Evolutionary conservation across 1,140 invertebrate species (phyloP).

Genomic region (Hycleus phaleratus): DNA sequence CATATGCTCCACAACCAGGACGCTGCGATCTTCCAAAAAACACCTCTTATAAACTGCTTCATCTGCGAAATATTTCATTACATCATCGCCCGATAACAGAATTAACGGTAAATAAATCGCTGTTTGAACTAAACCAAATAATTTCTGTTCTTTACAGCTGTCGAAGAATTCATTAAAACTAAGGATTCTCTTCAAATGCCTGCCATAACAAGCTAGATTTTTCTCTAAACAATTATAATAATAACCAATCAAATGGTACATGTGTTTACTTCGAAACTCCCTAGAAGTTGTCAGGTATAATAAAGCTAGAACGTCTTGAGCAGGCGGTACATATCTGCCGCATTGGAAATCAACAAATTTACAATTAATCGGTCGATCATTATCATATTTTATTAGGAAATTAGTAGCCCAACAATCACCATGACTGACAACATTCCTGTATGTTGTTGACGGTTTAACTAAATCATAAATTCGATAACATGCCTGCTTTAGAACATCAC

Average conservation of each 20-base stretch:
- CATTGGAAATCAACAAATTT: constrained; percentile 44
- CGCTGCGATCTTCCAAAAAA: constrained; percentile 22
- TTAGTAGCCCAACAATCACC: constrained; percentile 44
- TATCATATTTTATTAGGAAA: constrained; percentile 39
- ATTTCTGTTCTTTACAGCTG: constrained; percentile 27
- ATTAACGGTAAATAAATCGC: constrained; percentile 28
- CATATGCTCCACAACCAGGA: constrained; percentile 20
- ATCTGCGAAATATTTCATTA: constrained; percentile 20
- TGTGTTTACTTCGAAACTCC: constrained; percentile 30
- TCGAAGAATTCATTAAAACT: constrained; percentile 23
- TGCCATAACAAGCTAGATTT: constrained; percentile 13
- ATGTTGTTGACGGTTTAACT: constrained; percentile 21
- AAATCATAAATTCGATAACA: constrained; percentile 11
- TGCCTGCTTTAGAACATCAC: constrained; percentile 2
- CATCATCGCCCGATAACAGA: constrained; percentile 11
- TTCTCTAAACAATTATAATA: constrained; percentile 26
- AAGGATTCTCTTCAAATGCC: constrained; percentile 18
- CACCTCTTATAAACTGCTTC: constrained; percentile 8
- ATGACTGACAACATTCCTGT: constrained; percentile 39
- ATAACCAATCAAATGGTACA: constrained; percentile 22
- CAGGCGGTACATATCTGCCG: constrained; percentile 40
- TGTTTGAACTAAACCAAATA: constrained; percentile 24
- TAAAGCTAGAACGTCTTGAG: constrained; percentile 41
- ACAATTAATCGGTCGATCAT: constrained; percentile 32
- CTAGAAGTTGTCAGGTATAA: constrained; percentile 40